phyloP scores from a whole-genome alignment of 2,797 vertebrate genomes.

The Florisuga fusca region DNA sequence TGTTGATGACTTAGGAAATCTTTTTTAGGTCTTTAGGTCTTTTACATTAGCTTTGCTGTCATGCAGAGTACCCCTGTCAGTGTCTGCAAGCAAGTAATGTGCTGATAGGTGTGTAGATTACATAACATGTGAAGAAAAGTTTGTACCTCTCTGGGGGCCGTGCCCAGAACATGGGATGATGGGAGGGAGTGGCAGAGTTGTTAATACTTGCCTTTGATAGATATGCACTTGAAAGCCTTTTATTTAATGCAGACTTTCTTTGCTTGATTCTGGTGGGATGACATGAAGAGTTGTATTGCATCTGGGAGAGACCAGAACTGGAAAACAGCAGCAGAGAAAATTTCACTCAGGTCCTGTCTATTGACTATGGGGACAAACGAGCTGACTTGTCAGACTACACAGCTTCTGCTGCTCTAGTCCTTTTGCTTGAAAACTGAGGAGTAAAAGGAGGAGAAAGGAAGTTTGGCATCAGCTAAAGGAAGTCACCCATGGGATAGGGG shows the following conservation, averaged over 20 bases:
- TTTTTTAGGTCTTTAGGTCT: no score
- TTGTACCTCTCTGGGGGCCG: neutral
- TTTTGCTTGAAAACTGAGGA: neutral
- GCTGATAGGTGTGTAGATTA: neutral
- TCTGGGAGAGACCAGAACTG: neutral
- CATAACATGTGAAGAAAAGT: neutral
- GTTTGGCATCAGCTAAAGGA: neutral
- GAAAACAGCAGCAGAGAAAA: neutral
- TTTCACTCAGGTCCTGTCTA: neutral
- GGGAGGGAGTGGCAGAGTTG: conserved; percentile 59
- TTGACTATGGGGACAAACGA: neutral
- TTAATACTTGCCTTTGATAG: conserved; percentile 55
- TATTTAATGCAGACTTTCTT: neutral
- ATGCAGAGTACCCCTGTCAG: neutral
- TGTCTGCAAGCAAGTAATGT: neutral
- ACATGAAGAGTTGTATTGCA: neutral
- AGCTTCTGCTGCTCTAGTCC: neutral
- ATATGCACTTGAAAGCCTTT: neutral
- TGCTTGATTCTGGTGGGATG: neutral
- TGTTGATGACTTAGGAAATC: neutral
- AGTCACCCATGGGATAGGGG: rapidly evolving
- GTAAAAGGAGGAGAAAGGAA: neutral
- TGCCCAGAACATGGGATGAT: neutral
- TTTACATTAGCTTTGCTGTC: neutral
- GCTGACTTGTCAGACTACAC: neutral